phyloP scores from a whole-genome alignment of 2,113 vertebrate genomes.

The Melozone crissalis region DNA sequence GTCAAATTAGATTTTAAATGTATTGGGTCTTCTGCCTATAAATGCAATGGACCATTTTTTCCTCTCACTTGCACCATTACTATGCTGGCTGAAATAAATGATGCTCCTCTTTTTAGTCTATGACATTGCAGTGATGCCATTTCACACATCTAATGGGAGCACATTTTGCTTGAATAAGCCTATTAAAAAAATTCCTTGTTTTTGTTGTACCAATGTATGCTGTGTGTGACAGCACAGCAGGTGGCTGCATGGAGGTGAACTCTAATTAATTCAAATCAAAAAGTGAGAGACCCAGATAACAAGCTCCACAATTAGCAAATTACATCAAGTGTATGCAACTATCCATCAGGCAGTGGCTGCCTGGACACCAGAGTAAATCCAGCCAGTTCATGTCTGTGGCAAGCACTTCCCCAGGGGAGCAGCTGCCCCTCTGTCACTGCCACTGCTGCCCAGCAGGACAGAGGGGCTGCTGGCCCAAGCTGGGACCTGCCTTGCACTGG shows the following conservation, averaged over 20 bases:
- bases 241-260: conserved; percentile 65
- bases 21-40: conserved; percentile 5
- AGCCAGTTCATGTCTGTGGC: conserved; percentile 51
- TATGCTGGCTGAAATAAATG: conserved; percentile 19
- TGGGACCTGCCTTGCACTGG: background rate
- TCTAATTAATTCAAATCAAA: conserved; percentile 78
- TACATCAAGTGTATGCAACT: conserved; percentile 53
- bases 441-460: background rate
- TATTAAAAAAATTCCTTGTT: conserved; percentile 47
- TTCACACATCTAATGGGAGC: conserved; percentile 32
- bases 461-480: background rate
- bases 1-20: conserved; percentile 5
- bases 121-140: conserved; percentile 8
- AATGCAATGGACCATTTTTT: conserved; percentile 14
- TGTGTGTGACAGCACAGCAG: conserved; percentile 49
- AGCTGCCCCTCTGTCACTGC: conserved; percentile 11
- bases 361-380: conserved; percentile 17
- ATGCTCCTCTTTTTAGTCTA: background rate
- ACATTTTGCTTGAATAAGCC: conserved; percentile 46
- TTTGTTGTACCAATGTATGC: conserved; percentile 30
- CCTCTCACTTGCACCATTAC: conserved; percentile 16
- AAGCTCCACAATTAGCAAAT: conserved; percentile 77
- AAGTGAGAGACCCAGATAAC: conserved; percentile 67
- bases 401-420: conserved; percentile 28
- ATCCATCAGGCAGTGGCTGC: conserved; percentile 48